Evolutionary conservation across 30 jellyfish, hydroid and myxozoan species (phyloP), one percentile per base, ranked within the genome.

Genomic region (Hydractinia echinata): DNA sequence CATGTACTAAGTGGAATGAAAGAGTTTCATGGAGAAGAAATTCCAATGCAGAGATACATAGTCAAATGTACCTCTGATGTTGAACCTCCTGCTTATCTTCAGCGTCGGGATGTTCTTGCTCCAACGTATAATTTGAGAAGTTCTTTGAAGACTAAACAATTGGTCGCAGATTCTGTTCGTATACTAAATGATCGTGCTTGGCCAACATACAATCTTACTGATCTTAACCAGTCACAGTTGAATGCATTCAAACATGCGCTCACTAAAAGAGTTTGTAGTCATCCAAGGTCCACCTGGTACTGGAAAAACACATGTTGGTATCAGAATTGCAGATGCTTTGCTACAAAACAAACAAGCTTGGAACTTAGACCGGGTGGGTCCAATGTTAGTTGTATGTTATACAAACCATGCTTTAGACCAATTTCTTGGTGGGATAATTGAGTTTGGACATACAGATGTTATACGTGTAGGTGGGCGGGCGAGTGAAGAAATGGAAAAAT

Each of bases 251-350:
- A 50, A 71, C 81, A 71, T 58, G 81, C 81, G n/a, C 50, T 71
- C 30, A 71, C 81, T 19, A 71, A 71, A 10, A 71, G 74, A 71
- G 50, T 71, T 71, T 15, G 81, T 50, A 8, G 81, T 71, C 5
- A 20, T 71, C 18, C 97, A 89, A 76, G 97, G 97, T 51, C 97
- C 97, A 18, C 97, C 97, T 44, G 97, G 97, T 10, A 84, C 96
- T 9, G 96, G 96, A 7, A 89, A 89, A 85, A 82, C 97, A 8
- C 84, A 56, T 58, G 84, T 89, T 7, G 97, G 89, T 13, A 20
- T 84, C 55, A 72, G 81, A 72, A 79, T 89, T 4, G 82, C 84
- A 10, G 88, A 84, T 49, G 88, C 92, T 10, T 78, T 89, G 64
- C 21, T 89, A 77, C 16, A n/a, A 72, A 82, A 84, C 60, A 5